Percentiles rank a stretch among this genome's conserved stretches.
phyloP scores from a whole-genome alignment of 2,113 vertebrate genomes.

The Macrotis lagotis region DNA sequence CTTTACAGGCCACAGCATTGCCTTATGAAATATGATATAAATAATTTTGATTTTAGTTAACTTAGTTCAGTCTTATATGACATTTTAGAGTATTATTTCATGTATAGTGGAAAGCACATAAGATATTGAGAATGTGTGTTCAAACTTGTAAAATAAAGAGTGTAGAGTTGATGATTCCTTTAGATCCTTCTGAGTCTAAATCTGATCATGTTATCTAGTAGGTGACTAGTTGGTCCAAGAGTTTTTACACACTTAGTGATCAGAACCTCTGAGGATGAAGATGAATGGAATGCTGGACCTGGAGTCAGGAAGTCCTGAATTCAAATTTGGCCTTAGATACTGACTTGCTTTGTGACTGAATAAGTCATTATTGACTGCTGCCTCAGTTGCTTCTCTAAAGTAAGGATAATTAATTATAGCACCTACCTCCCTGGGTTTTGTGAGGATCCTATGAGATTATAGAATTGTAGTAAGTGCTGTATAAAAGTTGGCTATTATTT shows the following conservation, averaged over 20 bases:
- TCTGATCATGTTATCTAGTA: neutral
- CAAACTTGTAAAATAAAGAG: neutral
- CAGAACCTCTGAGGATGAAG: neutral
- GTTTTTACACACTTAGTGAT: neutral
- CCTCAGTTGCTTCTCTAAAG: neutral
- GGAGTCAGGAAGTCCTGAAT: neutral
- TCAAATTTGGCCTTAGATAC: neutral
- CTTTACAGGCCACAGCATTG: neutral
- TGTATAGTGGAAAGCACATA: neutral
- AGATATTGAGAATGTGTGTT: neutral
- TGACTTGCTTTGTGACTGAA: neutral
- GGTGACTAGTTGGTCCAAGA: neutral
- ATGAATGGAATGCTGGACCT: neutral
- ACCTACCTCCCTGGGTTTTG: neutral
- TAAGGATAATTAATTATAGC: neutral
- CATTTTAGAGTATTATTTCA: neutral
- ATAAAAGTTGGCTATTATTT: neutral
- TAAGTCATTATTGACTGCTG: neutral
- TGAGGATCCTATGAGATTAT: neutral
- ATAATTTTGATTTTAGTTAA: neutral
- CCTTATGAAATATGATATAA: neutral
- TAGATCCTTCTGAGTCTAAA: neutral
- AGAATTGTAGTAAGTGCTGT: neutral
- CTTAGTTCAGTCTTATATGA: neutral
- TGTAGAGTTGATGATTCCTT: neutral